A percentile compares a stretch with the other conserved stretches of the same genome.
These are phyloP conservation scores for Agrotis clavis DNA, from an alignment of 2,888 invertebrate genomes.

Conservation along the genomic window DNA sequence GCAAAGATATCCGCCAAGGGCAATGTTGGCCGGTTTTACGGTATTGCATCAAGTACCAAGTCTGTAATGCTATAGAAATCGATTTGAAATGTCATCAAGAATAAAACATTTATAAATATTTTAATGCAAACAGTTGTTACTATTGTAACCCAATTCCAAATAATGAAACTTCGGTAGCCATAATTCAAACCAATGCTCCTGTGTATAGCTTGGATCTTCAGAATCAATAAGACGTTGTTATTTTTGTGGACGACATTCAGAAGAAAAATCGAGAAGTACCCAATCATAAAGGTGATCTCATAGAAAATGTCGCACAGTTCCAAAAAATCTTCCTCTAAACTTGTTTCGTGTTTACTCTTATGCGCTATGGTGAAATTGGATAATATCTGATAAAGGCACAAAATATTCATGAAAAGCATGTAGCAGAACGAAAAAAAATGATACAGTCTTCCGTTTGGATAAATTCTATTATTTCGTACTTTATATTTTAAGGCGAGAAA, in stretches of 20 bases:
- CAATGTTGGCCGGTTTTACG: too few relatives aligned
- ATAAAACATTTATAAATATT: too few relatives aligned
- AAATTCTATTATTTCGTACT: neutral
- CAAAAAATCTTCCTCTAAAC: neutral
- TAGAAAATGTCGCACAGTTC: neutral
- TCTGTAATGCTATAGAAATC: too few relatives aligned
- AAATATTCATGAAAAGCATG: neutral
- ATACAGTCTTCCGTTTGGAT: neutral
- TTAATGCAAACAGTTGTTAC: neutral
- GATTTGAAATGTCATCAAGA: too few relatives aligned
- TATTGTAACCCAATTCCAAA: slow-evolving; percentile 1
- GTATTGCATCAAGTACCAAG: too few relatives aligned
- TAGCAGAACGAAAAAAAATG: neutral
- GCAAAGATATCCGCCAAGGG: too few relatives aligned
- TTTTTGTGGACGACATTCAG: neutral
- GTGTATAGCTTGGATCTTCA: slow-evolving; percentile 3
- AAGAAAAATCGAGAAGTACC: neutral
- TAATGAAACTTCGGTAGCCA: neutral
- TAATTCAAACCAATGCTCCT: neutral
- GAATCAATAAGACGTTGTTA: neutral
- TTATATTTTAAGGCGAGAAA: neutral
- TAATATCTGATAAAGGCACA: neutral
- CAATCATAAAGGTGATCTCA: neutral
- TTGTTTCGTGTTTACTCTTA: neutral
- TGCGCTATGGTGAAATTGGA: neutral